Evolutionary conservation across 2,888 invertebrate genomes (phyloP).

Genomic region (Eupithecia tripunctaria): DNA sequence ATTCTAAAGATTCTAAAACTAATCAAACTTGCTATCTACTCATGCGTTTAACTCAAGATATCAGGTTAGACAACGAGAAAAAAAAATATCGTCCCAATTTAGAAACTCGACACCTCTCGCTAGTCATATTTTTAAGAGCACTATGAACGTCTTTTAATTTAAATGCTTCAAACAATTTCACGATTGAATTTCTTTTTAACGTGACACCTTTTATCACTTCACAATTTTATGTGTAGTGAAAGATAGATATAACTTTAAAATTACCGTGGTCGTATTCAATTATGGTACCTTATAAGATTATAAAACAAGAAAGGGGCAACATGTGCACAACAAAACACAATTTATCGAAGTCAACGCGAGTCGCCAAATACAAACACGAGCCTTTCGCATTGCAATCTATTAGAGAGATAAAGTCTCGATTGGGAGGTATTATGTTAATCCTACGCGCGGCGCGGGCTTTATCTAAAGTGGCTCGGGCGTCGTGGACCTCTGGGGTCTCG

Average conservation of each 20-base stretch:
- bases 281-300: slow-evolving; percentile 36
- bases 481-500: slow-evolving; percentile 65
- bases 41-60: slow-evolving; percentile 20
- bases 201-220: slow-evolving; percentile 28
- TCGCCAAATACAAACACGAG: slow-evolving; percentile 78
- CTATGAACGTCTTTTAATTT: slow-evolving; percentile 28
- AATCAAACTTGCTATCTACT: slow-evolving; percentile 14
- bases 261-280: slow-evolving; percentile 60
- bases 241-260: slow-evolving; percentile 13
- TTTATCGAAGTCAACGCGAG: slow-evolving; percentile 72
- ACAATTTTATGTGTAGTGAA: slow-evolving; percentile 15
- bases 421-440: slow-evolving; percentile 80
- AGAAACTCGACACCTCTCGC: slow-evolving; percentile 33
- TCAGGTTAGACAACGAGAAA: slow-evolving; percentile 29
- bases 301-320: slow-evolving; percentile 52
- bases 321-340: slow-evolving; percentile 71
- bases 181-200: slow-evolving; percentile 29
- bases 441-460: slow-evolving; percentile 73
- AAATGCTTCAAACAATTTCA: slow-evolving; percentile 33
- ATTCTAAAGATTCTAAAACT: slow-evolving; percentile 16
- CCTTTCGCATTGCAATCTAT: slow-evolving; percentile 82
- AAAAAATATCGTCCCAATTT: slow-evolving; percentile 28
- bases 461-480: slow-evolving; percentile 77
- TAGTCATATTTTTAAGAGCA: slow-evolving; percentile 30
- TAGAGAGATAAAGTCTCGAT: slow-evolving; percentile 78